Percentiles rank a stretch among this genome's conserved stretches.
Evolutionary conservation across 2,888 invertebrate species (phyloP).

Genomic region (Trissoscelio sp.): DNA sequence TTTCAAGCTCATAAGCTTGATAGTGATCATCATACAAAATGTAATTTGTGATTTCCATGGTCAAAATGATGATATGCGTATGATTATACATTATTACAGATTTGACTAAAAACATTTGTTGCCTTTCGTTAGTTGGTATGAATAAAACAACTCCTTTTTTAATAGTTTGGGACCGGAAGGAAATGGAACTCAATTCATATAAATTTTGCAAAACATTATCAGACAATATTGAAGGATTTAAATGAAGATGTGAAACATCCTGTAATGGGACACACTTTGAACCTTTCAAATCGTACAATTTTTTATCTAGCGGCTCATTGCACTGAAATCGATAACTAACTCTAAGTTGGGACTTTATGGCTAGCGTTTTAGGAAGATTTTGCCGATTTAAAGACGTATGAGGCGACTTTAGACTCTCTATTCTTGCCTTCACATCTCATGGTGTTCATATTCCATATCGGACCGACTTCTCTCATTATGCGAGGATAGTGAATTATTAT

Average conservation of each 20-base stretch:
- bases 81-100: conserved; percentile 3
- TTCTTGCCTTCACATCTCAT: conserved; percentile 47
- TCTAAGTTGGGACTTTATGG: conserved; percentile 42
- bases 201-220: background rate
- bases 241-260: conserved; percentile 33
- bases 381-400: conserved; percentile 46
- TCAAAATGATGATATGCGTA: background rate
- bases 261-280: conserved; percentile 4
- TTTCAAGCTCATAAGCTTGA: conserved; percentile 15
- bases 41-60: conserved; percentile 42
- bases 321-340: conserved; percentile 39
- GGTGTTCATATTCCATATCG: conserved; percentile 50
- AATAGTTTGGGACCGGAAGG: conserved; percentile 2
- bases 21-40: conserved; percentile 27
- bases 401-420: conserved; percentile 34
- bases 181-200: background rate
- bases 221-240: conserved; percentile 19
- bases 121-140: conserved; percentile 21
- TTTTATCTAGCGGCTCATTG: conserved; percentile 19
- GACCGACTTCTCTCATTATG: conserved; percentile 50
- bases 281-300: conserved; percentile 24
- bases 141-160: conserved; percentile 30
- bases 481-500: conserved; percentile 54
- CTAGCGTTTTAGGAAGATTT: conserved; percentile 49
- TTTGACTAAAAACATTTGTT: conserved; percentile 30